A percentile compares a stretch with the other conserved stretches of the same genome.
These are phyloP conservation scores for Drosophila leontia DNA, from an alignment of 1,140 invertebrate species.

Conservation along the genomic window DNA sequence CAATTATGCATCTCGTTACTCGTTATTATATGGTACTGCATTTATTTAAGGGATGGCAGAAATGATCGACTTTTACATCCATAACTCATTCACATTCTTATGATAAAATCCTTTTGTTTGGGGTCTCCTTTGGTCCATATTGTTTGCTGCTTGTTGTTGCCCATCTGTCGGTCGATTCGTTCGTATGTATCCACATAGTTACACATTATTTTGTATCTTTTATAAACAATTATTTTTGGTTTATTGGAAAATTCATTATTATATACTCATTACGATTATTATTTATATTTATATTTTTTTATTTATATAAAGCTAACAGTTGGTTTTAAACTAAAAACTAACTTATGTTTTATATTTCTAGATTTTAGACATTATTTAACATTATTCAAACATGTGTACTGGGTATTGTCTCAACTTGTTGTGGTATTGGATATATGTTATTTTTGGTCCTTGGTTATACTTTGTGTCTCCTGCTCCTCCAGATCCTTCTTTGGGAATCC, in stretches of 20 bases:
- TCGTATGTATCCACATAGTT: constrained; percentile 57
- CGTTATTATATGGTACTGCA: not conserved
- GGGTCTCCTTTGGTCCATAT: constrained; percentile 56
- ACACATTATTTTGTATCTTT: constrained; percentile 5
- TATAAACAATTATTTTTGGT: constrained; percentile 12
- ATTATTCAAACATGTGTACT: constrained; percentile 19
- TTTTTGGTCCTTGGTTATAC: constrained; percentile 45
- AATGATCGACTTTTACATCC: not conserved
- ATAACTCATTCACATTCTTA: not conserved
- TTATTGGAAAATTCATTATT: constrained; percentile 21
- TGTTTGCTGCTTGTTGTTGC: constrained; percentile 68
- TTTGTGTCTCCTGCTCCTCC: constrained; percentile 30
- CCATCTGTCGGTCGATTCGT: constrained; percentile 63
- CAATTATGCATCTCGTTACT: not conserved
- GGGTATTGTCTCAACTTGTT: constrained; percentile 25
- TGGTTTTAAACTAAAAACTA: too few species aligned
- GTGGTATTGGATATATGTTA: constrained; percentile 45
- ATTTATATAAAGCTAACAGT: too few species aligned
- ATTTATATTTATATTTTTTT: constrained; percentile 1
- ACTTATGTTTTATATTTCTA: not conserved
- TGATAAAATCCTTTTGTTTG: not conserved
- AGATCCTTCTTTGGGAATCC: constrained; percentile 13
- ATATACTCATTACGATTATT: constrained; percentile 11
- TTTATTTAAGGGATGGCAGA: not conserved
- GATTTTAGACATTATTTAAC: constrained; percentile 18